Base-by-base conservation (phyloP, 2,888 invertebrate genomes). In the Myopa tessellatipennis region DNA sequence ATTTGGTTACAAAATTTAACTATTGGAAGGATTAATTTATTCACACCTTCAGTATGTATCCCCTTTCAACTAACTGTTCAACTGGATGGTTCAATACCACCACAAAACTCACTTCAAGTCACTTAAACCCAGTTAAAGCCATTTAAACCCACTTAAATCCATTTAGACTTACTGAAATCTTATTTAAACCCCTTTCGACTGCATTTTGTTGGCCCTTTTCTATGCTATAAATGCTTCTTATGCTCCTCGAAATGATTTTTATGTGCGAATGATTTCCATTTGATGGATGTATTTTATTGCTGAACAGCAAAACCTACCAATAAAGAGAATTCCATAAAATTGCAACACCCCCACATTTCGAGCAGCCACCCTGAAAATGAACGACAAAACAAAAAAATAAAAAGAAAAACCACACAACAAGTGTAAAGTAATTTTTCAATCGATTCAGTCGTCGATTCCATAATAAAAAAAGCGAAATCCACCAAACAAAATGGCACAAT, bases 341-440 rank as follows among this genome's bases (percentile, higher is more conserved):
- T n/a, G 4, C 69, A 18, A 16, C n/a, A 72, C 40, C 60, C 18
- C 8, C 36, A 58, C 52, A 38, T 38, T 34, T n/a, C 4, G 55
- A 58, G 60, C 36, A 72, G 38, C 38, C 55, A 14, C 4, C 6
- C 26, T 26, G 26, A 26, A 26, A 26, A 2, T 26, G 26, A 26
- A 26, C 26, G 26, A 26, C 26, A 26, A 26, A 26, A 26, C 1
- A 26, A 26, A 26, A 26, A 26, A 72, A 34, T 16, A 72, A 26
- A n/a, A 55, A 72, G 45, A 26, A 16, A 38, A 14, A 12, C 12
- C 45, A 63, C 16, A 12, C 61, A 71, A 78, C 83, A 82, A 83
- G 85, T 85, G 85, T 87, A 83, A 83, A 83, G 77, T 82, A 84
- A 86, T 86, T 85, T 85, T 85, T 87, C 84, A 87, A 84, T 84